Conservation (phyloP, 2,888 invertebrate species). For the Pseudococcus longispinus region DNA sequence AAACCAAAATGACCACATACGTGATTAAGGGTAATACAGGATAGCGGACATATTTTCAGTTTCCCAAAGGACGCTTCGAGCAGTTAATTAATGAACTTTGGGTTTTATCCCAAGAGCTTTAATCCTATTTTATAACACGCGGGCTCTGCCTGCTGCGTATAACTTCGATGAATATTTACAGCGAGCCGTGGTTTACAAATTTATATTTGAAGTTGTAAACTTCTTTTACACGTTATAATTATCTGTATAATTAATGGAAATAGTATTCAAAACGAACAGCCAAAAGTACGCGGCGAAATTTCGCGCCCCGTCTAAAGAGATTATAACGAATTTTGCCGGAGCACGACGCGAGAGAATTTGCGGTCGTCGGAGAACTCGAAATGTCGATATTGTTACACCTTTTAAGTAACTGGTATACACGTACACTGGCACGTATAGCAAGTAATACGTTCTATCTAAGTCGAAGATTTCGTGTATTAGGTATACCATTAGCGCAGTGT, state of each 20-base stretch:
- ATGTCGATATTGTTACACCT: conserved; percentile 13
- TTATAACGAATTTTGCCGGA: neutral
- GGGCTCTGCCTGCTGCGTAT: neutral
- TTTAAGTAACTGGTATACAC: neutral
- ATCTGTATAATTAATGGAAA: conserved; percentile 40
- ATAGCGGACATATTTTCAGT: conserved; percentile 51
- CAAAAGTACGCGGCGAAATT: conserved; percentile 3
- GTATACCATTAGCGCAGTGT: conserved; percentile 1
- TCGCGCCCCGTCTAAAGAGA: neutral
- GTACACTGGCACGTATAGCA: neutral
- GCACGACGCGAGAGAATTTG: neutral
- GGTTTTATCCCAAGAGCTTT: conserved; percentile 54
- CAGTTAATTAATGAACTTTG: conserved; percentile 56
- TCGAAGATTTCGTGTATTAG: neutral
- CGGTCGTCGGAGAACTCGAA: neutral
- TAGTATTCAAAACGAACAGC: conserved; percentile 32
- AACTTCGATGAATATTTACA: conserved; percentile 54
- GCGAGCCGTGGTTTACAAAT: conserved; percentile 47
- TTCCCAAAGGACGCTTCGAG: conserved; percentile 54
- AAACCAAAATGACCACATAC: conserved; percentile 49
- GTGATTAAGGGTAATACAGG: conserved; percentile 49
- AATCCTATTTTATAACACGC: conserved; percentile 53
- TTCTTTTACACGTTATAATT: conserved; percentile 45
- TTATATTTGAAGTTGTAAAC: conserved; percentile 46
- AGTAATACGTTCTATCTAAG: neutral